phyloP scores from a whole-genome alignment of 2,888 invertebrate genomes.

The Pandemis heparana region DNA sequence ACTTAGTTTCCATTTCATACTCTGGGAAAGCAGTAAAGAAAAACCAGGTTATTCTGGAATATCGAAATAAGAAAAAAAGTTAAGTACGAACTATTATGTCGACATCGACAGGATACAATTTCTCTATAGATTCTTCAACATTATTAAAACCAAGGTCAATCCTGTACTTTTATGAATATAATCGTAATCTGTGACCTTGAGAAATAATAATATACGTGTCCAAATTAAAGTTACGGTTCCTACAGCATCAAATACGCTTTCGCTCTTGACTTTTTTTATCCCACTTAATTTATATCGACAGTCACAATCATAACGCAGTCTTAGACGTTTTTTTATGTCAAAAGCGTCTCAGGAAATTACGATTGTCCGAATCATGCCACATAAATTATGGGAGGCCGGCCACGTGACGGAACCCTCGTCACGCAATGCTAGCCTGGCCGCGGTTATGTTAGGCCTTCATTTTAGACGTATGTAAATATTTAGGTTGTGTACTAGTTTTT shows the following conservation, averaged over 20 bases:
- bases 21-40: too few relatives aligned
- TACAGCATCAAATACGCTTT: background rate
- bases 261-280: background rate
- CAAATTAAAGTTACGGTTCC: background rate
- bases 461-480: conserved; percentile 15
- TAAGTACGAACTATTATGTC: too few relatives aligned
- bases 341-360: conserved; percentile 30
- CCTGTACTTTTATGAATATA: too few relatives aligned
- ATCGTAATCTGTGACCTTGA: background rate
- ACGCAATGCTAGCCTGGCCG: background rate
- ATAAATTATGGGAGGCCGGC: conserved; percentile 22
- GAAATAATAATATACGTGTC: background rate
- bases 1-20: too few relatives aligned
- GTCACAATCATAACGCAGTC: conserved; percentile 7
- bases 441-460: conserved; percentile 7
- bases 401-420: conserved; percentile 21
- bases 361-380: conserved; percentile 23
- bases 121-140: too few relatives aligned
- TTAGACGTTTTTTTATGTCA: conserved; percentile 23
- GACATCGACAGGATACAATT: too few relatives aligned
- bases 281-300: conserved; percentile 17
- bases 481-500: conserved; percentile 7
- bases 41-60: too few relatives aligned
- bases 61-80: too few relatives aligned
- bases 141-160: too few relatives aligned